These are phyloP conservation scores for Caenorhabditis elegans DNA, from an alignment of 1,140 invertebrate species.

Conservation along the genomic window DNA sequence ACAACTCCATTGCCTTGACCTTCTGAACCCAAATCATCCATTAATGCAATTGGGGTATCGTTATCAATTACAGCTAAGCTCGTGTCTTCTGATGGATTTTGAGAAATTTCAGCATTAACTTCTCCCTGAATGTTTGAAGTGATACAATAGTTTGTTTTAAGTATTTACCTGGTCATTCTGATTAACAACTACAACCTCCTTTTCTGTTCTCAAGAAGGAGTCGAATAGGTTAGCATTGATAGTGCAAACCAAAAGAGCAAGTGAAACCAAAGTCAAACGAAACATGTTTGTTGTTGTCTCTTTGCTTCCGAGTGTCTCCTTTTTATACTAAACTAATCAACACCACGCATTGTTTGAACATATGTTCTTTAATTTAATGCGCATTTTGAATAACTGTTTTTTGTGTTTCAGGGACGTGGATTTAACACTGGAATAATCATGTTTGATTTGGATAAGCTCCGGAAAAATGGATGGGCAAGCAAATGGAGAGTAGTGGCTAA, in stretches of 20 bases:
- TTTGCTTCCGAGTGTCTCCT: too few species aligned
- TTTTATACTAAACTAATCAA: neutral
- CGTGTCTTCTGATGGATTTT: neutral
- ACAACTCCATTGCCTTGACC: neutral
- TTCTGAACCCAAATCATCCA: neutral
- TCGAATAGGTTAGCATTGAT: neutral
- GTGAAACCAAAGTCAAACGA: neutral
- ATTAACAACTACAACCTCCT: neutral
- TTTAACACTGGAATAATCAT: neutral
- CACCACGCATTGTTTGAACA: neutral
- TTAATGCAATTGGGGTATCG: neutral
- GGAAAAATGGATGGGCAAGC: neutral
- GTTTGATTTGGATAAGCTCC: constrained; percentile 1
- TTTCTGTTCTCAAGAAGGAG: neutral
- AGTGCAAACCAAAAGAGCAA: neutral
- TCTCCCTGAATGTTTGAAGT: neutral
- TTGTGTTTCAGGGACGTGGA: constrained; percentile 1
- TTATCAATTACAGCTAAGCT: neutral
- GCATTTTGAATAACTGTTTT: neutral
- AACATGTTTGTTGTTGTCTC: neutral
- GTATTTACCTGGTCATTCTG: neutral
- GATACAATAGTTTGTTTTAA: too few species aligned
- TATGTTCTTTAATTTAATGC: neutral
- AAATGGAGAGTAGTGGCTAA: constrained; percentile 5
- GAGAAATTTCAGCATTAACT: neutral